phyloP scores from a whole-genome alignment of 2,113 vertebrate genomes.

The Pachycephala philippinensis region DNA sequence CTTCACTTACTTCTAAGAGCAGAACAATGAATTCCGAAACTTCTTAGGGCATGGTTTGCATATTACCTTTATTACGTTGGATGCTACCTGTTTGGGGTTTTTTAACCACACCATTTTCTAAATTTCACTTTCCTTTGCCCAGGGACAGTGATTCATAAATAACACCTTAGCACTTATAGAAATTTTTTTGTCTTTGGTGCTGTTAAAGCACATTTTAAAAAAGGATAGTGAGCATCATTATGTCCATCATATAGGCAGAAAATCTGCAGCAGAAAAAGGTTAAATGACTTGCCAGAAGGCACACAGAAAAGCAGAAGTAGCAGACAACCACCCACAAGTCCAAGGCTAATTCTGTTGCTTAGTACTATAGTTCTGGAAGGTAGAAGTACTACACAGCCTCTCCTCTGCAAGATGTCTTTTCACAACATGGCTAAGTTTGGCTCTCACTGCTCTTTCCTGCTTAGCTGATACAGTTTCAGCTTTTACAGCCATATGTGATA shows the following conservation, averaged over 20 bases:
- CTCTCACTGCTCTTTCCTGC: background rate
- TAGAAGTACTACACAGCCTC: background rate
- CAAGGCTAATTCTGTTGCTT: background rate
- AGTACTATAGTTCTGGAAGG: background rate
- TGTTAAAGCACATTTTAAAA: background rate
- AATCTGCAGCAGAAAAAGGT: background rate
- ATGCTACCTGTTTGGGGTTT: background rate
- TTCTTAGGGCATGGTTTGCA: too few species aligned
- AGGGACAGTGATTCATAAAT: background rate
- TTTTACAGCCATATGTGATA: background rate
- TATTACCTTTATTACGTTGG: background rate
- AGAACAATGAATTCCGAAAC: background rate
- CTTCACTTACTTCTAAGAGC: background rate
- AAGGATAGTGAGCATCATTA: background rate
- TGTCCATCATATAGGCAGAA: background rate
- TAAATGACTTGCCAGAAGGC: background rate
- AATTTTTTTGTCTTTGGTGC: background rate
- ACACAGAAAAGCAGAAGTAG: background rate
- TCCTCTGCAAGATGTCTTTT: background rate
- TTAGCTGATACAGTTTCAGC: background rate
- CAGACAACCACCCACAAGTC: background rate
- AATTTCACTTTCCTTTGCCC: background rate
- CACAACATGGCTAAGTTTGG: background rate
- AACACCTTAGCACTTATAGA: background rate
- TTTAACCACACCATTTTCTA: background rate